Evolutionary conservation across 2,888 invertebrate species (phyloP).

Genomic region (Drosophila paranaensis): DNA sequence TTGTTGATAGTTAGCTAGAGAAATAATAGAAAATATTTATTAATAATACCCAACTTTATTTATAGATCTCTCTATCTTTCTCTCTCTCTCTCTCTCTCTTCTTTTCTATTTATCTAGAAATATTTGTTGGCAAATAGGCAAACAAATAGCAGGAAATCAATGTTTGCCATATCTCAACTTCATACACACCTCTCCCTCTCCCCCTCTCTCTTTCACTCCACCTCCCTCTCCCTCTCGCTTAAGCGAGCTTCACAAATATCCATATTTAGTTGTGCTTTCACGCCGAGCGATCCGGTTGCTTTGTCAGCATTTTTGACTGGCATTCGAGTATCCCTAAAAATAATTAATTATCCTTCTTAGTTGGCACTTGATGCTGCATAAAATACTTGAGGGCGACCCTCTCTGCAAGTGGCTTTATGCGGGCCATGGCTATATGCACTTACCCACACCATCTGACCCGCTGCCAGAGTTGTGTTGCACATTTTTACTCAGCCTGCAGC

Average conservation of each 20-base stretch:
- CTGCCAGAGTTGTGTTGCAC: slow-evolving; percentile 63
- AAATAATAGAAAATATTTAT: background rate
- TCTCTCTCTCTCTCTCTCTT: background rate
- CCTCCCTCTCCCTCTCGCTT: background rate
- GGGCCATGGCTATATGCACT: slow-evolving; percentile 57
- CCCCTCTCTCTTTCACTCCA: too few relatives aligned
- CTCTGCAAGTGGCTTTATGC: slow-evolving; percentile 45
- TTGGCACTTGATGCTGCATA: slow-evolving; percentile 23
- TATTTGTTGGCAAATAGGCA: background rate
- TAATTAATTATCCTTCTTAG: slow-evolving; percentile 37
- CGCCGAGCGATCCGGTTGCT: slow-evolving; percentile 2
- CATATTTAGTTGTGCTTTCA: background rate
- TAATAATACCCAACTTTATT: too few relatives aligned
- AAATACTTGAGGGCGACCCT: slow-evolving; percentile 49
- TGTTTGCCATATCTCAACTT: background rate
- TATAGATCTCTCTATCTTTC: background rate
- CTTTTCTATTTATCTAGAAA: background rate
- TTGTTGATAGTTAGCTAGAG: background rate
- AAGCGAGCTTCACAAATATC: background rate
- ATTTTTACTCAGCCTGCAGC: slow-evolving; percentile 80
- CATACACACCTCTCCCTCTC: background rate
- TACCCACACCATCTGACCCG: slow-evolving; percentile 14
- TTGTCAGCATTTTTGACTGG: background rate
- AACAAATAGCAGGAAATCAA: background rate
- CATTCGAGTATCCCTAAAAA: slow-evolving; percentile 18